These are phyloP conservation scores for Mus musculus DNA, from an alignment of 2,113 vertebrate species.

Conservation along the genomic window GRCm39 chr2:103506001-103506500, in stretches of 20 bases:
- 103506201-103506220: too few relatives aligned
- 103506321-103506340: not conserved
- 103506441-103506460: not conserved
- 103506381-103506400: too few relatives aligned
- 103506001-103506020: not conserved
- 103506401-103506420: not conserved
- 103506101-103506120: too few relatives aligned
- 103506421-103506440: not conserved
- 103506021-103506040: not conserved
- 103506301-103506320: not conserved
- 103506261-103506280: not conserved
- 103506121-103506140: not conserved
- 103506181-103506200: too few relatives aligned
- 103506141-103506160: too few relatives aligned
- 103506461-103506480: accelerated
- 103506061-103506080: not conserved
- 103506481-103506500: not conserved
- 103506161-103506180: too few relatives aligned
- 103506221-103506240: not conserved
- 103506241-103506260: conserved; percentile 12
- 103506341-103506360: not conserved
- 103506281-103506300: not conserved
- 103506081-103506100: not conserved
- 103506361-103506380: too few relatives aligned
- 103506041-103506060: not conserved